Percentiles rank a stretch among this genome's conserved stretches.
Conservation (phyloP, 2,113 vertebrate genomes). For the Cyprinodon brontotheroides region DNA sequence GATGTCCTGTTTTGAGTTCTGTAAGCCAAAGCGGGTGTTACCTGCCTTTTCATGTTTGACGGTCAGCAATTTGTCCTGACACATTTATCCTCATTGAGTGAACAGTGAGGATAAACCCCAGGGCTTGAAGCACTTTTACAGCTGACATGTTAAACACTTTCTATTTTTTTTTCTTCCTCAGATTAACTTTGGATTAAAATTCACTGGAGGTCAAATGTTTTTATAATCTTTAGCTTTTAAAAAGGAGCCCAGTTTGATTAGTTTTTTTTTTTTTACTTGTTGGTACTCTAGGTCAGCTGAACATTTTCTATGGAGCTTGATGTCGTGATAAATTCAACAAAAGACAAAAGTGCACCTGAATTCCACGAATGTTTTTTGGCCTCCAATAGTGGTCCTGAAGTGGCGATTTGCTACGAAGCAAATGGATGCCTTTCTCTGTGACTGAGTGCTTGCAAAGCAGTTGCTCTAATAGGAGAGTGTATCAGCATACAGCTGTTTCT, state of each 20-base stretch:
- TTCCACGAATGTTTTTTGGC: slow-evolving; percentile 29
- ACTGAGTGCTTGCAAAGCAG: slow-evolving; percentile 39
- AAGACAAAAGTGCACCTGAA: slow-evolving; percentile 33
- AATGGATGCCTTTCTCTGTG: slow-evolving; percentile 38
- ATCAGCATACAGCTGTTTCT: slow-evolving; percentile 52
- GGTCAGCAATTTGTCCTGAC: slow-evolving; percentile 32
- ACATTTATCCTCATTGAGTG: slow-evolving; percentile 24
- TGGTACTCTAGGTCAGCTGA: slow-evolving; percentile 8
- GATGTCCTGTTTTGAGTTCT: slow-evolving; percentile 39
- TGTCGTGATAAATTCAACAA: neutral
- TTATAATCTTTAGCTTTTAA: slow-evolving; percentile 21
- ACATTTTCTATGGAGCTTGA: slow-evolving; percentile 15
- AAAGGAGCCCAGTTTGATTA: neutral
- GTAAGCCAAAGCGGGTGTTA: slow-evolving; percentile 42
- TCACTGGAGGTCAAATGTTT: slow-evolving; percentile 17
- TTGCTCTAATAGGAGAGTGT: slow-evolving; percentile 51
- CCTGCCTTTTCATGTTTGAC: slow-evolving; percentile 23
- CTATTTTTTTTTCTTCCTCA: neutral
- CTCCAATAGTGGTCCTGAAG: slow-evolving; percentile 25
- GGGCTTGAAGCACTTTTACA: neutral
- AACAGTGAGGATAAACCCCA: slow-evolving; percentile 12
- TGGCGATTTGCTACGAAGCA: slow-evolving; percentile 28
- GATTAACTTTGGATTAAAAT: slow-evolving; percentile 15
- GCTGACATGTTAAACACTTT: neutral
- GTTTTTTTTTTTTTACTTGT: slow-evolving; percentile 7